Evolutionary conservation across 2,888 invertebrate species (phyloP).

Genomic region (Drosophila algonquin): DNA sequence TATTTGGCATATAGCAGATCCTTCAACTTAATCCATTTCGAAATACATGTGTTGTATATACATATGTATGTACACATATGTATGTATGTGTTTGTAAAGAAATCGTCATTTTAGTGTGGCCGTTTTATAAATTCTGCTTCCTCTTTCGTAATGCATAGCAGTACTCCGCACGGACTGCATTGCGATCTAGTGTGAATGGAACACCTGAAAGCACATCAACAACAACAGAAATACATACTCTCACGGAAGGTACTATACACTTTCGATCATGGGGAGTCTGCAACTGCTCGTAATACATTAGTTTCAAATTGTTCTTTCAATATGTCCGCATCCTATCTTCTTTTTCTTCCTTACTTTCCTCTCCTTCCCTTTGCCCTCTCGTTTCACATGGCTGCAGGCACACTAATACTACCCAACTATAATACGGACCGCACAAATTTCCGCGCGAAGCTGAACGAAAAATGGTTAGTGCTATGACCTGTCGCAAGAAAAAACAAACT

Average conservation of each 20-base stretch:
- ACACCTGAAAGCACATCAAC: not conserved
- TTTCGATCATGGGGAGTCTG: not conserved
- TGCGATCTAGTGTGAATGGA: not conserved
- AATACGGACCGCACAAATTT: not conserved
- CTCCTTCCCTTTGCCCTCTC: not conserved
- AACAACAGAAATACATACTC: not conserved
- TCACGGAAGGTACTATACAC: too few species aligned
- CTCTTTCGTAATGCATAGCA: not conserved
- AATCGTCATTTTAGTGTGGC: not conserved
- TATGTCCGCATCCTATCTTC: not conserved
- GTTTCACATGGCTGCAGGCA: conserved; percentile 14
- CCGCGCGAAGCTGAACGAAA: not conserved
- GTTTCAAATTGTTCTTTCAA: not conserved
- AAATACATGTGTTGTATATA: too few species aligned
- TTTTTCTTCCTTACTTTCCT: not conserved
- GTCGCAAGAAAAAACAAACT: conserved; percentile 51
- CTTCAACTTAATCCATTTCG: not conserved
- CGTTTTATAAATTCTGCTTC: not conserved
- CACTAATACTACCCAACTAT: not conserved
- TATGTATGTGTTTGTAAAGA: not conserved
- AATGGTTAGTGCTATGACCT: conserved; percentile 54
- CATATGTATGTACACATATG: too few species aligned
- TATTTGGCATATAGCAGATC: not conserved
- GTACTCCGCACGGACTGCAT: not conserved
- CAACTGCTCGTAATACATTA: not conserved